Base-by-base conservation (phyloP, 2,113 vertebrate genomes). In the Phylloscopus trochilus region DNA sequence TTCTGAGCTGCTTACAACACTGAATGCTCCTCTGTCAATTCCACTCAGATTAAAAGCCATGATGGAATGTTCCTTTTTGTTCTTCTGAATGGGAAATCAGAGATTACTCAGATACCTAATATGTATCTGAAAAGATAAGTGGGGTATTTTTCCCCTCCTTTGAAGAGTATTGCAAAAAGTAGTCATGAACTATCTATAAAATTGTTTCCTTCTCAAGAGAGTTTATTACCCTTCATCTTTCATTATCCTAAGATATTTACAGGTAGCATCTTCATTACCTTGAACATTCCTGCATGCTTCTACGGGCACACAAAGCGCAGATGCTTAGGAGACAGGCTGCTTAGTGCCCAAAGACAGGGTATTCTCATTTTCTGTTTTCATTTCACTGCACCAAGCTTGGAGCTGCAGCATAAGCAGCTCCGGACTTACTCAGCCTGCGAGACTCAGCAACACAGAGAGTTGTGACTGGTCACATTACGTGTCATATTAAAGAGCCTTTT, bases 401-500 rank as follows among this genome's bases (percentile, higher is more conserved):
- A 90, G 90, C 76, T 95, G 85, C 92, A 89, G 31, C 62, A 89
- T 58, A 70, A 63, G 73, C 80, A 77, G 74, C 83, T 87, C 87
- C 0, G 21, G 73, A 66, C 74, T 66, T 68, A 69, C 62, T 75
- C 68, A n/a, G 75, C 9, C 6, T 43, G 67, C 0, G 7, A 74
- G 75, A 80, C 79, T 84, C 85, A 62, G 44, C 15, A 0, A n/a
- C 95, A 97, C 60, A 47, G 94, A 69, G 95, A 97, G 78, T 84
- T 87, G 89, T 94, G 89, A 92, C 96, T 94, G 96, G 95, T 95
- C 93, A 96, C 89, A 86, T 97, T 97, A 95, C 69, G 16, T 97
- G 95, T 97, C 96, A 92, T 83, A 93, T 95, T 98, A 96, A 95
- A 97, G 95, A 97, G 87, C 72, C 93, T 95, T 98, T 98, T 98